These are phyloP conservation scores for Calonectris borealis DNA, from an alignment of 2,113 vertebrate species.

Conservation along the genomic window DNA sequence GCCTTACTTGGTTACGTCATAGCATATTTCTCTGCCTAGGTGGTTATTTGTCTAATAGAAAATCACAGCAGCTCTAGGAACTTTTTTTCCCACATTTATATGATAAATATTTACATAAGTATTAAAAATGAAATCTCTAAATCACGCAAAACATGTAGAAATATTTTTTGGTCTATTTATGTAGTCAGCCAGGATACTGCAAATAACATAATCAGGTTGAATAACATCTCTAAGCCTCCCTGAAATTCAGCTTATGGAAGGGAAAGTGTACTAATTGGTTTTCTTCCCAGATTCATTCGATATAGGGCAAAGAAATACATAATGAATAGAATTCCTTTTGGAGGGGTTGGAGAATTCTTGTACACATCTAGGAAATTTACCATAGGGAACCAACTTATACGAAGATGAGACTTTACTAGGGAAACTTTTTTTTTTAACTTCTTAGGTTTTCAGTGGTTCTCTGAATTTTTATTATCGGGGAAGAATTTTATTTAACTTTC, in stretches of 20 bases:
- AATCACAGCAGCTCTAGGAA: not conserved
- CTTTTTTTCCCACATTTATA: fast-evolving
- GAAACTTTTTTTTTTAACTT: fast-evolving
- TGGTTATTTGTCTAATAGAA: not conserved
- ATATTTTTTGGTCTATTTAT: not conserved
- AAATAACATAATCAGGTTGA: not conserved
- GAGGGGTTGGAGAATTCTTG: not conserved
- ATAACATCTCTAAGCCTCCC: not conserved
- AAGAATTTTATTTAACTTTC: not conserved
- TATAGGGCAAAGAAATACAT: not conserved
- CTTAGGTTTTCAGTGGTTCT: not conserved
- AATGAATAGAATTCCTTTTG: not conserved
- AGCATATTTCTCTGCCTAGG: not conserved
- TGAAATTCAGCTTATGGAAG: not conserved
- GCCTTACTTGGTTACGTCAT: not conserved
- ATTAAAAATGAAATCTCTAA: not conserved
- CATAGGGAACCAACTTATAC: not conserved
- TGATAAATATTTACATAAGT: not conserved
- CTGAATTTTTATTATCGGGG: not conserved
- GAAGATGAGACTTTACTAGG: not conserved
- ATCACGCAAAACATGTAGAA: not conserved
- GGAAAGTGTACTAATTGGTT: not conserved
- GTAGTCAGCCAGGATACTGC: not conserved
- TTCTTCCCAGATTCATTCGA: not conserved
- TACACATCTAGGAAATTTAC: not conserved